These are phyloP conservation scores for Notarius quadriscutis DNA, from an alignment of 2,113 vertebrate species.

Conservation along the genomic window DNA sequence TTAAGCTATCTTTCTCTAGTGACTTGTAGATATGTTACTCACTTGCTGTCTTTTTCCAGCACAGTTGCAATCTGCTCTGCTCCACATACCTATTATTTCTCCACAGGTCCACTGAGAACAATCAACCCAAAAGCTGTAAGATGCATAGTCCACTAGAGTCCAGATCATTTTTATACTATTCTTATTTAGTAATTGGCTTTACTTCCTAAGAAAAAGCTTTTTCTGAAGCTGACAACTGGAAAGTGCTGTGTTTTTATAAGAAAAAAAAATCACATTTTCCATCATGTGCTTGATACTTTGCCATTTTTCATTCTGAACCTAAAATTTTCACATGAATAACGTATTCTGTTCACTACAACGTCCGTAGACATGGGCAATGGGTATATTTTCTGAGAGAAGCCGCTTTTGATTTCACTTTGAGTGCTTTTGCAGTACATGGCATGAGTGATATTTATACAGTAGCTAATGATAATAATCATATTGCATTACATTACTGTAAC, in stretches of 20 bases:
- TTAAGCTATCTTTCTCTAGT: background rate
- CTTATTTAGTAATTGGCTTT: conserved; percentile 50
- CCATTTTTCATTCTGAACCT: background rate
- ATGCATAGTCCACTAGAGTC: conserved; percentile 47
- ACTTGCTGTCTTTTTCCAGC: background rate
- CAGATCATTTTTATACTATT: conserved; percentile 44
- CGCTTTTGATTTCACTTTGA: conserved; percentile 8
- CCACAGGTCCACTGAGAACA: conserved; percentile 33
- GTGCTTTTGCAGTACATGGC: background rate
- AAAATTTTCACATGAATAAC: background rate
- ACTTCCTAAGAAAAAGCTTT: background rate
- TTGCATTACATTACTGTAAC: conserved; percentile 43
- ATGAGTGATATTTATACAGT: conserved; percentile 30
- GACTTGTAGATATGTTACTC: background rate
- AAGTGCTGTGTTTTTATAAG: conserved; percentile 11
- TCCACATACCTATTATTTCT: conserved; percentile 26
- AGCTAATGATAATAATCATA: conserved; percentile 38
- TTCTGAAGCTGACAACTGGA: conserved; percentile 26
- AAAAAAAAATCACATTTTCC: background rate
- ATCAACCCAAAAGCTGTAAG: conserved; percentile 44
- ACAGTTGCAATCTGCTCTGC: background rate
- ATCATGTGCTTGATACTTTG: background rate
- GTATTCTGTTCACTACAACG: background rate
- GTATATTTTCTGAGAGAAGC: background rate
- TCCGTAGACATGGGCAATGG: background rate